phyloP scores from a whole-genome alignment of 2,113 vertebrate species.

The Trochalopteron elliotii region DNA sequence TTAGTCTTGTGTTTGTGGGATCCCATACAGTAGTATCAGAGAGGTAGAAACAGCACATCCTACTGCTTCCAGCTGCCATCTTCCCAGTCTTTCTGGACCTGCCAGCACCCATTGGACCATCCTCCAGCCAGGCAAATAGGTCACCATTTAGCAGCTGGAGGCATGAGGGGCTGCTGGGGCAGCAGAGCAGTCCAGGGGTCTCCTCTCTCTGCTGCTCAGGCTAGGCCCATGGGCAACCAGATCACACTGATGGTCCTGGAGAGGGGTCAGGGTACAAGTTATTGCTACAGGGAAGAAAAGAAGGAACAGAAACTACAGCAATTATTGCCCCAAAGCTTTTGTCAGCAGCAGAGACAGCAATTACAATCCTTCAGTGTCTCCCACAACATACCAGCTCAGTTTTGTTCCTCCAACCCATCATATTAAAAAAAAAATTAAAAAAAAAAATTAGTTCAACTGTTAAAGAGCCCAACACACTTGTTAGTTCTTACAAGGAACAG shows the following conservation, averaged over 20 bases:
- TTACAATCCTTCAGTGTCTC: background rate
- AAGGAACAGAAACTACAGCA: background rate
- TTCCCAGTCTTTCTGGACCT: background rate
- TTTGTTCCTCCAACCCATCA: accelerated
- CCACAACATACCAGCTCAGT: background rate
- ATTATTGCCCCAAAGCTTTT: background rate
- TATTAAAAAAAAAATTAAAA: background rate
- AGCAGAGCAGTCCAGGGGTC: background rate
- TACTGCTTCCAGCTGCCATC: background rate
- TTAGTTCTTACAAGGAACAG: background rate
- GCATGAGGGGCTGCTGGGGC: background rate
- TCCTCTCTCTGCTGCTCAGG: background rate
- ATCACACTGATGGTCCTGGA: background rate
- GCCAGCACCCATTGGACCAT: accelerated
- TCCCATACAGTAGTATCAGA: background rate
- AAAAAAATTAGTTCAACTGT: background rate
- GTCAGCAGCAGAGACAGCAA: background rate
- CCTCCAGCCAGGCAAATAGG: background rate
- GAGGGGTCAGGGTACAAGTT: background rate
- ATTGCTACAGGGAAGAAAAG: background rate
- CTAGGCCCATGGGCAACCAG: background rate
- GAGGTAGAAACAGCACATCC: background rate
- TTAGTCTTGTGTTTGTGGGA: background rate
- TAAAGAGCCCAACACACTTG: background rate
- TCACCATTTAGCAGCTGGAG: background rate